These are phyloP conservation scores for Lasioglossum morio DNA, from an alignment of 2,888 invertebrate genomes.

Conservation along the genomic window DNA sequence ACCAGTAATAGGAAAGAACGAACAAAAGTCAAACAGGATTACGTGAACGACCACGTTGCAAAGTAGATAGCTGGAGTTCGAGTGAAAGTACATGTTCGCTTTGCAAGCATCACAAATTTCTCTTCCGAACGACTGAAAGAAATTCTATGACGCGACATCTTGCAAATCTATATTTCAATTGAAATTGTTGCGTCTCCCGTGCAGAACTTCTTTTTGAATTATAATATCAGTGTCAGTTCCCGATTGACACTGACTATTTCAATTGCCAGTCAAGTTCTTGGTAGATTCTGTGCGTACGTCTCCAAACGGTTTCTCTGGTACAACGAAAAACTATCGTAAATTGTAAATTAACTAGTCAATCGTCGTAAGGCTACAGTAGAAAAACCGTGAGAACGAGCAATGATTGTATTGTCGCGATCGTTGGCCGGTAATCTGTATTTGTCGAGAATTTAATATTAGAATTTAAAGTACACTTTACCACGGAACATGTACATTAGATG, in stretches of 20 bases:
- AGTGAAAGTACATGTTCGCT: conserved; percentile 35
- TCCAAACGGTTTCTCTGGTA: not conserved
- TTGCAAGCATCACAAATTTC: not conserved
- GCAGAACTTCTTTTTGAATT: conserved; percentile 15
- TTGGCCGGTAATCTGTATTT: not conserved
- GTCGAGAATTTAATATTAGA: not conserved
- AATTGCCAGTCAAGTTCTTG: not conserved
- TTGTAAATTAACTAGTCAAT: not conserved
- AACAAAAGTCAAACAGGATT: conserved; percentile 12
- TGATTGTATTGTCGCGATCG: not conserved
- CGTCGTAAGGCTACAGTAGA: not conserved
- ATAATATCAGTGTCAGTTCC: conserved; percentile 21
- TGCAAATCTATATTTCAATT: not conserved
- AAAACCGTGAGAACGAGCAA: not conserved
- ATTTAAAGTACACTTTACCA: not conserved
- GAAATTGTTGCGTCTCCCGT: not conserved
- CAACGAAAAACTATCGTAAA: not conserved
- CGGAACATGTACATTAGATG: not conserved
- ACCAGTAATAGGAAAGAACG: not conserved
- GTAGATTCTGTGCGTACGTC: not conserved
- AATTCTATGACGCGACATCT: not conserved
- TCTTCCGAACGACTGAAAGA: not conserved
- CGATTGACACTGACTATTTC: not conserved
- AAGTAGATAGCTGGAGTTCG: not conserved
- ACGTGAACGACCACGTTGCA: not conserved